phyloP scores from a whole-genome alignment of 2,113 vertebrate species.

The Limanda limanda region DNA sequence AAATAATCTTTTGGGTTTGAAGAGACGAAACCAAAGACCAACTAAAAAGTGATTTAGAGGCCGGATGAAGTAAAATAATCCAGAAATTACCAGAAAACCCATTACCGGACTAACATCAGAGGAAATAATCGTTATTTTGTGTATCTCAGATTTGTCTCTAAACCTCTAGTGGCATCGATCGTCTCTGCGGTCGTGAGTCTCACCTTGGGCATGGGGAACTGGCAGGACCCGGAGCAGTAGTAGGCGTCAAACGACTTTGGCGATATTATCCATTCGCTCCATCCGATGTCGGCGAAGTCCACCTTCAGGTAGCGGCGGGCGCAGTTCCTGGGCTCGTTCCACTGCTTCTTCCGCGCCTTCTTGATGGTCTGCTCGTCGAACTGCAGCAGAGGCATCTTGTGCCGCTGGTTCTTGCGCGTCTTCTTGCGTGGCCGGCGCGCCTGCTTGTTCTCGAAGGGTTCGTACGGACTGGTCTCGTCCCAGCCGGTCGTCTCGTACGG shows the following conservation, averaged over 20 bases:
- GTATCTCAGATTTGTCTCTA: no score
- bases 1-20: no score
- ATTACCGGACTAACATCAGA: not conserved
- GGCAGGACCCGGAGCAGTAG: constrained; percentile 96
- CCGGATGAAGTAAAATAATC: not conserved
- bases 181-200: not conserved
- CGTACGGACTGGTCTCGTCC: constrained; percentile 86
- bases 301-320: constrained; percentile 94
- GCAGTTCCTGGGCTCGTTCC: constrained; percentile 91
- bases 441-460: constrained; percentile 83
- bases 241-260: constrained; percentile 96
- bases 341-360: constrained; percentile 93
- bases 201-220: constrained; percentile 99
- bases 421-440: constrained; percentile 88
- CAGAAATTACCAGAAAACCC: not conserved
- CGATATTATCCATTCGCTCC: constrained; percentile 99
- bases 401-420: constrained; percentile 85
- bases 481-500: constrained; percentile 84
- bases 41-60: not conserved
- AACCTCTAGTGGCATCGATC: no score
- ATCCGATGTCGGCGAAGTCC: constrained; percentile 98
- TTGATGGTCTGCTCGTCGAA: constrained; percentile 95
- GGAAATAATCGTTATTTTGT: not conserved
- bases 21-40: not conserved
- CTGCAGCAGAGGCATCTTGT: constrained; percentile 90